These are phyloP conservation scores for Bufotes viridis DNA, from an alignment of 2,797 vertebrate genomes.

Conservation along the genomic window DNA sequence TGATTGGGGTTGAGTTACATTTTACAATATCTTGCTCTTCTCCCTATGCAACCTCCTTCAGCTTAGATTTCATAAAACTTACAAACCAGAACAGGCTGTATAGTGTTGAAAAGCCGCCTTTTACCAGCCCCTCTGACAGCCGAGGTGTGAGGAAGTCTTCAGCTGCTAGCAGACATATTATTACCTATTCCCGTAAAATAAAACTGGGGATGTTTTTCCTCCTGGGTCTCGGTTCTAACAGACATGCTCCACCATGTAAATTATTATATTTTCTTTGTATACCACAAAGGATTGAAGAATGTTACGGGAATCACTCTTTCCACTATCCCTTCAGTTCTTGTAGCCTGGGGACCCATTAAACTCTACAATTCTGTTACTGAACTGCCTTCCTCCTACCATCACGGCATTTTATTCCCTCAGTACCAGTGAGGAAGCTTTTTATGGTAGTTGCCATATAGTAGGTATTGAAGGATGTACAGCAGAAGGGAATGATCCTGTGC, in stretches of 20 bases:
- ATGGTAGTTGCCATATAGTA: constrained; percentile 69
- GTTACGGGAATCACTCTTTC: constrained; percentile 63
- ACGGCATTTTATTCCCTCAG: constrained; percentile 68
- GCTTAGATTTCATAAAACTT: constrained; percentile 6
- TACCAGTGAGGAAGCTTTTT: constrained; percentile 69
- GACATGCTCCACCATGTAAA: constrained; percentile 65
- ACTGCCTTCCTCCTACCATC: constrained; percentile 70
- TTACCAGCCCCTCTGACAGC: constrained; percentile 41
- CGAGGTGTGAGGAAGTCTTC: constrained; percentile 36
- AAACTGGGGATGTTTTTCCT: constrained; percentile 42
- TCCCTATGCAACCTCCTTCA: background rate
- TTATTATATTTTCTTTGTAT: constrained; percentile 66
- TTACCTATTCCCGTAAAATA: constrained; percentile 41
- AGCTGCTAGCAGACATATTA: constrained; percentile 32
- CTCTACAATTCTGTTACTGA: constrained; percentile 66
- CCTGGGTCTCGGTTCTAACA: constrained; percentile 61
- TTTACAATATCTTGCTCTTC: background rate
- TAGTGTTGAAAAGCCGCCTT: background rate
- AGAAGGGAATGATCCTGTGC: background rate
- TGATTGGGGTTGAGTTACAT: background rate
- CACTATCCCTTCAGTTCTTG: constrained; percentile 59
- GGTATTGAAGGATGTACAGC: constrained; percentile 53
- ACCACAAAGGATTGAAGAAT: constrained; percentile 70
- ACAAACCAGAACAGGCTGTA: background rate
- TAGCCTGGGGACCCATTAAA: constrained; percentile 65